phyloP scores from a whole-genome alignment of 2,113 vertebrate genomes.

The Leucosticte australis region DNA sequence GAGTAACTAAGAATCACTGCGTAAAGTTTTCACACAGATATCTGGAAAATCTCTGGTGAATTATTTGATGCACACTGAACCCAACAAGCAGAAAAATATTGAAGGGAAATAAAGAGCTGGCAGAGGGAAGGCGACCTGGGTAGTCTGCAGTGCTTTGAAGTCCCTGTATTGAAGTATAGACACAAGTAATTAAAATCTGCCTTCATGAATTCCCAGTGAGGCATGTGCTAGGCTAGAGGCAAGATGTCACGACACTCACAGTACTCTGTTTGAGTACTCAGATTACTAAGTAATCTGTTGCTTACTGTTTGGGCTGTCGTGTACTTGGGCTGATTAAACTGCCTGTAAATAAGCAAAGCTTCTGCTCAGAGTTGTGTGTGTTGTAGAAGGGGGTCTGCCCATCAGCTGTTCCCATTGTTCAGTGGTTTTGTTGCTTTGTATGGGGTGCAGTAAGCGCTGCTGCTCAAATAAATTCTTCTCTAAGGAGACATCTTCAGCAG shows the following conservation, averaged over 20 bases:
- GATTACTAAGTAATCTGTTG: not conserved
- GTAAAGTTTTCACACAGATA: not conserved
- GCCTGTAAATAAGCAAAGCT: not conserved
- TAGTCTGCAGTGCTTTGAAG: not conserved
- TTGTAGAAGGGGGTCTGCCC: rapidly evolving
- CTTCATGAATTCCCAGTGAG: not conserved
- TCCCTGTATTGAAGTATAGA: not conserved
- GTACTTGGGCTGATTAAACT: not conserved
- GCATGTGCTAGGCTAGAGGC: not conserved
- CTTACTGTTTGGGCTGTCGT: not conserved
- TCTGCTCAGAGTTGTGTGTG: not conserved
- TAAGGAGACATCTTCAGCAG: not conserved
- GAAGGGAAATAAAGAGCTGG: not conserved
- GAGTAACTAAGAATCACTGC: not conserved
- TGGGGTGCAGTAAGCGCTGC: not conserved
- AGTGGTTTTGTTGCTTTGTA: not conserved
- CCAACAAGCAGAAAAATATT: not conserved
- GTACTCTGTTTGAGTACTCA: not conserved
- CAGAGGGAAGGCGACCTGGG: not conserved
- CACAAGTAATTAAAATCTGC: not conserved
- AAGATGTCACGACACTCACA: not conserved
- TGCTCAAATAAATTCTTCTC: not conserved
- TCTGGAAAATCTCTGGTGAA: not conserved
- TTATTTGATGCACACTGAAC: not conserved
- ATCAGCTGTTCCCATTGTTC: not conserved